Conservation (phyloP, 2,113 vertebrate genomes). For the Dermatemys mawii region DNA sequence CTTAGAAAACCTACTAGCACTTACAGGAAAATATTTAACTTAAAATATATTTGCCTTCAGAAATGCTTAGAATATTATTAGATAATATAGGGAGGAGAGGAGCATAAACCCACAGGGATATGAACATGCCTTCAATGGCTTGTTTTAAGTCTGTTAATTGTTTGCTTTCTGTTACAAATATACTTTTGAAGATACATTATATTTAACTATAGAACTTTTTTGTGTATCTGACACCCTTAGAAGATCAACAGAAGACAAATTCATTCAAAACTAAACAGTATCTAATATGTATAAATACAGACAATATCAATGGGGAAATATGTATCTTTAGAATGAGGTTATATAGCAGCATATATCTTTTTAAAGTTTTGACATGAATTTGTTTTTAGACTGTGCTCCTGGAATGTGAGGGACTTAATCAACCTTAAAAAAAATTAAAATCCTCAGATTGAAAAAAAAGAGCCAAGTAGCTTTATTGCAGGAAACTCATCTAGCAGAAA, state of each 20-base stretch:
- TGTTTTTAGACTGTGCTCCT: background rate
- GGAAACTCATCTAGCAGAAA: background rate
- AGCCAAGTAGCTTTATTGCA: background rate
- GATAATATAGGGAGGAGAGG: background rate
- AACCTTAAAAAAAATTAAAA: background rate
- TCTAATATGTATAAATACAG: background rate
- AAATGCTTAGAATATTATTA: background rate
- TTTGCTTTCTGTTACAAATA: background rate
- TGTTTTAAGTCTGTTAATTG: background rate
- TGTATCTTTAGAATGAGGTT: background rate
- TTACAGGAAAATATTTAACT: no score
- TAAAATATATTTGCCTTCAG: background rate
- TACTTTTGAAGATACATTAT: background rate
- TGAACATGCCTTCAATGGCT: background rate
- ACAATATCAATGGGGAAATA: background rate
- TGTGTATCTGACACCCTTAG: background rate
- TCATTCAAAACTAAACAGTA: background rate
- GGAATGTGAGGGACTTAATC: background rate
- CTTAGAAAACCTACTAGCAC: no score
- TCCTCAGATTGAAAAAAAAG: background rate
- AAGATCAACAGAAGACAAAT: background rate
- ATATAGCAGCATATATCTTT: background rate
- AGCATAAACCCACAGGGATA: background rate
- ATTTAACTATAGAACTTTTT: no score
- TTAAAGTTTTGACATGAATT: background rate